phyloP scores from a whole-genome alignment of 2,888 invertebrate species.

The Pollenia angustigena region DNA sequence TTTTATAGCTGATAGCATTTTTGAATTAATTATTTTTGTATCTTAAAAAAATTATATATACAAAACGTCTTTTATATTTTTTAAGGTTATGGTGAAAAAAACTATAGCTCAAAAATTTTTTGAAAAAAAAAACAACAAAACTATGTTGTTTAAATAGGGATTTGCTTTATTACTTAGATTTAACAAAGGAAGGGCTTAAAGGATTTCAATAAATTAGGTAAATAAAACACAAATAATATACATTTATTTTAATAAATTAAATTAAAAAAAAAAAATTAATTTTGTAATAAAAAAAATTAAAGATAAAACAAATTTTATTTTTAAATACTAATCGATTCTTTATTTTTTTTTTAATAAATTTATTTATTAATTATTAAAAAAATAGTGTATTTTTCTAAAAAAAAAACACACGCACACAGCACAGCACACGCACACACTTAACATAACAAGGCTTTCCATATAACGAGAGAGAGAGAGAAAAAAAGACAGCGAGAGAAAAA shows the following conservation, averaged over 20 bases:
- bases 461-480: constrained; percentile 24
- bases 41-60: constrained; percentile 83
- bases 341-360: constrained; percentile 49
- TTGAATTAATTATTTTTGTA: constrained; percentile 65
- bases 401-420: constrained; percentile 35
- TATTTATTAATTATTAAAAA: constrained; percentile 32
- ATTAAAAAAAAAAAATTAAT: constrained; percentile 51
- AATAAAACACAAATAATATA: constrained; percentile 59
- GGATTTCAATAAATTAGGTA: constrained; percentile 35
- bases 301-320: constrained; percentile 54
- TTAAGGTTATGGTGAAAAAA: constrained; percentile 49
- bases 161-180: background rate
- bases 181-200: background rate
- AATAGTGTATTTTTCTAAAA: constrained; percentile 48
- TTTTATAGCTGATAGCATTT: background rate
- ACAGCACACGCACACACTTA: constrained; percentile 39
- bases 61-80: constrained; percentile 78
- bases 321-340: constrained; percentile 82
- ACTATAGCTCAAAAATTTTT: constrained; percentile 74
- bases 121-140: constrained; percentile 73
- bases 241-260: constrained; percentile 11
- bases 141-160: constrained; percentile 64
- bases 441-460: constrained; percentile 57
- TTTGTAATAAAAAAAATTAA: constrained; percentile 21
- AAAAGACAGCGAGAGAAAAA: constrained; percentile 23